Base-by-base conservation (phyloP, 2,888 invertebrate genomes). In the Melanchra persicariae region DNA sequence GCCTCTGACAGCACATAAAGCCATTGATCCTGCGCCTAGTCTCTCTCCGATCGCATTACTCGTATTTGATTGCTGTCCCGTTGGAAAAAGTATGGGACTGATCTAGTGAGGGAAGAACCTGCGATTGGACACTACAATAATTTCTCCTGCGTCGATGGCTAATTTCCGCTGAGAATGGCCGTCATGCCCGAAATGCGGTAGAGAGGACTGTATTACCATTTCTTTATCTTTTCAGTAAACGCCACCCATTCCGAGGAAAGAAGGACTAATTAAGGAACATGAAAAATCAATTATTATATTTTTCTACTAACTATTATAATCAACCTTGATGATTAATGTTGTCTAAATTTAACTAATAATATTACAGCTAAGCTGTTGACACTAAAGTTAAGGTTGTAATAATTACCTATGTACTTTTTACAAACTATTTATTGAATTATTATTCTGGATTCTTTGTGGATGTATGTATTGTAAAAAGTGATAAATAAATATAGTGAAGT, bases 231-330 rank as follows among this genome's bases (percentile, higher is more conserved):
- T 91, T 40, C 91, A 95, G 95, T n/a, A 95, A 95, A 90, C 93
- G 95, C 37, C 95, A 95, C 74, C 95, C 95, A 2, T 94, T 90
- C 74, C 88, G 94, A 62, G 92, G 91, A 67, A 93, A 93, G 85
- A 93, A 93, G 76, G 92, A 94, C 40, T 93, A 87, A 80, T 37
- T 24, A 45, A 19, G 30, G 34, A 37, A 0, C 55, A 34, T 22
- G 10, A 37, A 8, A 45, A 40, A 22, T 6, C 0, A 30, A 6
- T 26, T 43, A n/a, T 15, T n/a, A 26, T 12, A 24, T 30, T 61
- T 58, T 64, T 57, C 9, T 54, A 40, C 17, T 22, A 57, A 22
- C 37, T 22, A 51, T 17, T 57, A 12, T 7, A 15, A 34, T 55
- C 12, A 34, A 19, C 45, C 19, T 45, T 19, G 19, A 45, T 5